Percentiles rank a stretch among this genome's conserved stretches.
phyloP scores from a whole-genome alignment of 2,888 invertebrate species.

The Steinernema hermaphroditum region DNA sequence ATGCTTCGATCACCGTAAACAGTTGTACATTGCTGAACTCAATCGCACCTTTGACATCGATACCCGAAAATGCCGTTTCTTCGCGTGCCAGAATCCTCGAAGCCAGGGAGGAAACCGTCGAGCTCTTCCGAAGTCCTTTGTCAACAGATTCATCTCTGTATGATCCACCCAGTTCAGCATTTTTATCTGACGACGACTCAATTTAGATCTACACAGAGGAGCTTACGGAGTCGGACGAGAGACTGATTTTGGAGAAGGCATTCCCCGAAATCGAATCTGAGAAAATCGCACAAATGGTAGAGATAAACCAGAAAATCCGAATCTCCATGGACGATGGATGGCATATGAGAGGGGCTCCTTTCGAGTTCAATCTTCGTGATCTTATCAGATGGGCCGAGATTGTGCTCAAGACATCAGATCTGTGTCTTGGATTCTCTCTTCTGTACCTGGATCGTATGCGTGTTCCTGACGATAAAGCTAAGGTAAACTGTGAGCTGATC shows the following conservation, averaged over 20 bases:
- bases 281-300: conserved; percentile 47
- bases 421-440: conserved; percentile 67
- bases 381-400: conserved; percentile 86
- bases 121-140: conserved; percentile 91
- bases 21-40: conserved; percentile 91
- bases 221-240: conserved; percentile 34
- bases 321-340: conserved; percentile 24
- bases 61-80: conserved; percentile 77
- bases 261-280: conserved; percentile 60
- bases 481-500: conserved; percentile 63
- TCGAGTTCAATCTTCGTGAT: conserved; percentile 96
- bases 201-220: conserved; percentile 43
- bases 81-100: conserved; percentile 96
- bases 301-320: conserved; percentile 71
- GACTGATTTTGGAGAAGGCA: conserved; percentile 70
- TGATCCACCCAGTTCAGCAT: not conserved
- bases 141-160: conserved; percentile 83
- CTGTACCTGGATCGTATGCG: conserved; percentile 87
- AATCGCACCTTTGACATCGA: conserved; percentile 72
- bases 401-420: conserved; percentile 35
- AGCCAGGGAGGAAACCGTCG: conserved; percentile 92
- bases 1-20: conserved; percentile 93
- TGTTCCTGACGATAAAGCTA: conserved; percentile 77
- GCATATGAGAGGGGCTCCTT: conserved; percentile 78
- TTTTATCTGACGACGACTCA: conserved; percentile 18